Base-by-base conservation (phyloP, 2,888 invertebrate genomes). In the Calliopum simillimum region DNA sequence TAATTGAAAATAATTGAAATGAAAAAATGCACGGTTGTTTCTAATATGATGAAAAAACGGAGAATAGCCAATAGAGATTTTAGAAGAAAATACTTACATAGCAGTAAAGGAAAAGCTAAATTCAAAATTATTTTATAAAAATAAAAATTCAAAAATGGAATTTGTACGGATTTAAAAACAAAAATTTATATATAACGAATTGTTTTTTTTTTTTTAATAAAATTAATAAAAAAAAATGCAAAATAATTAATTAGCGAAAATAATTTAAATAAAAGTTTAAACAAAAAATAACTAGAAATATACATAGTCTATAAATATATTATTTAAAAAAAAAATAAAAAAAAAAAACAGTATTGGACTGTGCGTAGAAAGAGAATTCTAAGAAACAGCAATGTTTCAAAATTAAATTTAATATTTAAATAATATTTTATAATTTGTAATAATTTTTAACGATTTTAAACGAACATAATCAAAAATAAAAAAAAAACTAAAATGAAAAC, bases 1-100 rank as follows among this genome's bases (percentile, higher is more conserved):
- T 67, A 49, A 49, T 59, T 58, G 71, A 68, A 72, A 68, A 73
- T 66, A 61, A 64, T 66, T 72, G 71, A 74, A 70, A 73, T 74
- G 58, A 71, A 66, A 72, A 73, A 73, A 76, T 73, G 76, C 76
- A 76, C 76, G 76, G 76, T 76, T 75, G 76, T 76, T 76, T 74
- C 70, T 70, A 70, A 70, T 53, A 65, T 23, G 49, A 70, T 56
- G 55, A 69, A 43, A n/a, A 55, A 64, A 59, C 23, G 44, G 58
- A 19, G 14, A 16, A 59, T 25, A n/a, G 65, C 25, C n/a, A 23
- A 16, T 11, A 14, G 58, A 56, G 59, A 8, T 33, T 6, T 33
- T 33, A 33, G 33, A 33, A 33, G 33, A 33, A 33, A 33, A 33
- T 33, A 25, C 25, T 4, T 25, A 33, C 33, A 46, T 64, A 53